Base-by-base conservation (phyloP, 2,797 vertebrate species). In the Helostoma temminkii region DNA sequence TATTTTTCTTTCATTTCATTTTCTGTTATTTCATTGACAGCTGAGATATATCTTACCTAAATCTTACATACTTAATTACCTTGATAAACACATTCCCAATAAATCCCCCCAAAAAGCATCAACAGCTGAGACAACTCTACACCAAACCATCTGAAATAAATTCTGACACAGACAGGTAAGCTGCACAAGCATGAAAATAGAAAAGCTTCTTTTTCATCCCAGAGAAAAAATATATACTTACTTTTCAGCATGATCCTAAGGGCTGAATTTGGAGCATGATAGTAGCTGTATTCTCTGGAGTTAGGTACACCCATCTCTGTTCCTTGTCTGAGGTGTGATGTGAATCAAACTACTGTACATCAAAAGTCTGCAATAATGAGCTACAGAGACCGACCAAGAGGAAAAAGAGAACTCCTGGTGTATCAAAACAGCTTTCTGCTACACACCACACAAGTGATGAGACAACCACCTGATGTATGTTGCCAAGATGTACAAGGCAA, bases 291-390 rank as follows among this genome's bases (percentile, higher is more conserved):
- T 82, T 93, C 91, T 78, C 93, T 92, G 28, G 94, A 95, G 86
- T 92, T 93, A 43, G 92, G 85, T 39, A 94, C 93, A 84, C 93
- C 93, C 94, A 94, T 95, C 11, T 61, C 32, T 79, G 69, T 21
- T 75, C 24, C 67, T 15, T 37, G 14, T 47, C 73, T 42, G 21
- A 49, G 18, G 9, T 45, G 61, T 58, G 71, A 53, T 67, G 54
- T 22, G 9, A 78, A 18, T 74, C 62, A 74, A 64, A 73, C 53
- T 21, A 41, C 46, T 30, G 57, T 28, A 50, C 69, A 78, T 84
- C 71, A 71, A 82, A 70, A 73, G 45, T 76, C 66, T 1, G 18
- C 73, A 71, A 74, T 15, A 65, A 75, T 22, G 49, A 76, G 54
- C 48, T 28, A 34, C 55, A 67, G 43, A 62, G 3, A 26, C 30